Conservation (phyloP, 30 jellyfish, hydroid and myxozoan genomes). For the Phacellophora camtschatica region DNA sequence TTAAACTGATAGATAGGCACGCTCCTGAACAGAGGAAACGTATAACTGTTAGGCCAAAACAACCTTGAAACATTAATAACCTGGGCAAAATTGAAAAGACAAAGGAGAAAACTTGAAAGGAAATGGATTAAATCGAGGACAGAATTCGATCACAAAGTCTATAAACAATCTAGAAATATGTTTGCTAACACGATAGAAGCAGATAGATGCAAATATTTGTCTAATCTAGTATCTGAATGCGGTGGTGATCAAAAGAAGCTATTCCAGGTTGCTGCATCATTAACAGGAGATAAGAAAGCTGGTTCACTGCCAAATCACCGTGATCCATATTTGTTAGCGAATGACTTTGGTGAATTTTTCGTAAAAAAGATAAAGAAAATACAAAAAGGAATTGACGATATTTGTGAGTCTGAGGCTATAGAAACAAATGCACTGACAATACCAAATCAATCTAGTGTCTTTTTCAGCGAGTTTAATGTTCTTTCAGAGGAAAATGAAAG, state of each 20-base stretch:
- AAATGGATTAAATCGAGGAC: not conserved
- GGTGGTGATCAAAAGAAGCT: constrained; percentile 50
- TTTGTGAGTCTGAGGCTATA: constrained; percentile 49
- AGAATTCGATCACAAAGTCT: not conserved
- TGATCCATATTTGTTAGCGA: constrained; percentile 57
- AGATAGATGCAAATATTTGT: constrained; percentile 31
- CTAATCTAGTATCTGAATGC: constrained; percentile 12
- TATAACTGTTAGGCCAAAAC: not conserved
- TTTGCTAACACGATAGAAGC: constrained; percentile 41
- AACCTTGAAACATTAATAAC: not conserved
- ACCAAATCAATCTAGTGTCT: constrained; percentile 13
- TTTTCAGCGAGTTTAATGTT: constrained; percentile 11
- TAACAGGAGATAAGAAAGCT: constrained; percentile 28
- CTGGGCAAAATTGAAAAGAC: not conserved
- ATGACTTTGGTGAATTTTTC: too few species aligned
- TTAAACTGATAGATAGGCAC: constrained; percentile 22
- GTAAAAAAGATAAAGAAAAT: too few species aligned
- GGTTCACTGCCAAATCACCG: constrained; percentile 37
- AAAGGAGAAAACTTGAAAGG: not conserved
- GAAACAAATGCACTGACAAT: constrained; percentile 8
- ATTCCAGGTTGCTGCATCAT: constrained; percentile 48
- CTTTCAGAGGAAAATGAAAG: constrained; percentile 54
- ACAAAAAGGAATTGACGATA: constrained; percentile 14
- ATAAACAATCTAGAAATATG: constrained; percentile 16
- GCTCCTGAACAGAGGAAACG: constrained; percentile 33